Conservation (phyloP, 37 sponge, comb jelly and placozoan species). For the Hormiphora californensis region DNA sequence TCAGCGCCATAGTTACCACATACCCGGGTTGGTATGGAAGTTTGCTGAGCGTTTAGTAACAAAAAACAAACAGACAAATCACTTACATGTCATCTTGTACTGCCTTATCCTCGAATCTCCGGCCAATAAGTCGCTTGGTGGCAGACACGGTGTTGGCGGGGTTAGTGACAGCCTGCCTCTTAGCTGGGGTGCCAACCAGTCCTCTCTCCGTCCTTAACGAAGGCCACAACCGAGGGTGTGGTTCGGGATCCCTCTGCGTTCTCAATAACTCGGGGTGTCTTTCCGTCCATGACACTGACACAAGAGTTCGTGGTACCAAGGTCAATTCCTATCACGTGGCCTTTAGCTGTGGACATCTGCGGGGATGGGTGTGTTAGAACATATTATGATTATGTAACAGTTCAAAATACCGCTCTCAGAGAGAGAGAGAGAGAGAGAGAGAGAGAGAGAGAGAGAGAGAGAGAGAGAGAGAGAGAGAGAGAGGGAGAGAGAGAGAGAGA, state of each 20-base stretch:
- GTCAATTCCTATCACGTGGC: slow-evolving; percentile 90
- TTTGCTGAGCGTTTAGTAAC: too few relatives aligned
- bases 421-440: neutral
- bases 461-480: neutral
- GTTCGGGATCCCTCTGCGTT: slow-evolving; percentile 94
- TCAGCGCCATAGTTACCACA: too few relatives aligned
- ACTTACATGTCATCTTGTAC: slow-evolving; percentile 80
- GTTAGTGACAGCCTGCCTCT: slow-evolving; percentile 96
- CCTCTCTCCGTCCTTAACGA: slow-evolving; percentile 88
- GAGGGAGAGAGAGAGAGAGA: neutral
- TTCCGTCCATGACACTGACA: slow-evolving; percentile 98
- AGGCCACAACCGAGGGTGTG: slow-evolving; percentile 96
- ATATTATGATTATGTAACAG: neutral
- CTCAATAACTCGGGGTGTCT: slow-evolving; percentile 88
- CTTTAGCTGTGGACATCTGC: slow-evolving; percentile 63
- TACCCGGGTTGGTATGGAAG: too few relatives aligned
- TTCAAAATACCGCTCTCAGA: neutral
- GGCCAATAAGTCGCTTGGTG: slow-evolving; percentile 89
- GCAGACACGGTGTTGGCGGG: slow-evolving; percentile 90
- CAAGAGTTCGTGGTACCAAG: slow-evolving; percentile 99
- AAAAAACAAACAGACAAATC: neutral
- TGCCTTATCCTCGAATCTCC: slow-evolving; percentile 85
- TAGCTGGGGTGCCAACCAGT: slow-evolving; percentile 81
- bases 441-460: neutral
- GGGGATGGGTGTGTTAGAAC: too few relatives aligned